Base-by-base conservation (phyloP, 2,797 vertebrate species). In the Hafferia zeledoni region DNA sequence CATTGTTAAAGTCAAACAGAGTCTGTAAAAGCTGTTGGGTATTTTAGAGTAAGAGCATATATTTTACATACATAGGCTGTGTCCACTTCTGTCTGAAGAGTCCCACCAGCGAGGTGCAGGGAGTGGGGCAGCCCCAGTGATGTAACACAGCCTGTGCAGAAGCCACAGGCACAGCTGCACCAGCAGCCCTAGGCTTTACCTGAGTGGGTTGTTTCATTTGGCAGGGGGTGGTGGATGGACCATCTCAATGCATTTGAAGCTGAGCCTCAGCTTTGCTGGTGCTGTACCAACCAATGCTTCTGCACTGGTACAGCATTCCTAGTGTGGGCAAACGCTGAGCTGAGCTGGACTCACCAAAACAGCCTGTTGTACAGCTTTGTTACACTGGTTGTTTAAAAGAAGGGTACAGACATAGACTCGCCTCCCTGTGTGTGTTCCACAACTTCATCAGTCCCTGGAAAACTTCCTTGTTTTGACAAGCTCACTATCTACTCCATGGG, bases 51-150 rank as follows among this genome's bases (percentile, higher is more conserved):
- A 68, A 63, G 31, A 71, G n/a, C 30, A 18, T 41, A 22, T 78
- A 20, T 33, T 79, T 71, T 43, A 17, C 13, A 9, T 28, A 53
- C 0, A 2, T 14, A 31, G 56, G 47, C 47, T 44, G 28, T 20
- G 30, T 11, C 72, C 19, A 7, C 33, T 25, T 18, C 25, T 17
- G 59, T 50, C 41, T 15, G 50, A 63, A 43, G 55, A n/a, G 35
- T 52, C 49, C 9, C 1, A 0, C 30, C 41, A 23, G 46, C 0
- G 1, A 23, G 50, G 41, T 20, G 3, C 0, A 2, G 37, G 59
- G 53, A 76, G 19, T 2, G 7, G 49, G 8, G 41, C 37, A 28
- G 28, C 10, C 28, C 67, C 41, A 17, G 11, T 31, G 56, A 53
- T 56, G 1, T 16, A 30, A 16, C 15, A 4, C 18, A 25, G 72